Conservation (phyloP, 1,140 invertebrate species). For the Pseudomyrmex dendroicus region DNA sequence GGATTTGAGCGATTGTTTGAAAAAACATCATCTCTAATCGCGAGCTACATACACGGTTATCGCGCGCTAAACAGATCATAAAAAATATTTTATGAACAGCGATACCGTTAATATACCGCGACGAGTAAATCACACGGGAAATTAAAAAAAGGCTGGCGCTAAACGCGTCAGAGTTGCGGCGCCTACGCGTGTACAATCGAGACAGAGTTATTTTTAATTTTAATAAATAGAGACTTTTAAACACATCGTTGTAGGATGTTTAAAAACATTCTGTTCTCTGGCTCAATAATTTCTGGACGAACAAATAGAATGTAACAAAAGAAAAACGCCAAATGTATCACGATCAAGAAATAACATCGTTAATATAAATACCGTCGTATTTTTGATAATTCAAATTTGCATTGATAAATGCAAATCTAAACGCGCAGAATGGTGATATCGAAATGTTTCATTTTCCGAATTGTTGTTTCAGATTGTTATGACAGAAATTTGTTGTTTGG, state of each 20-base stretch:
- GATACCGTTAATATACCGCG: neutral
- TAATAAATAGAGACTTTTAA: too few species aligned
- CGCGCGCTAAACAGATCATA: neutral
- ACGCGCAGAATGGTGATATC: too few species aligned
- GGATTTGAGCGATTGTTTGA: constrained; percentile 7
- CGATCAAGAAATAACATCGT: too few species aligned
- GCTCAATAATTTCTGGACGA: too few species aligned
- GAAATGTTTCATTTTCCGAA: neutral
- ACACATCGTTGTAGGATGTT: neutral
- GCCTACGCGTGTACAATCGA: too few species aligned
- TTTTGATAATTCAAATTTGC: too few species aligned
- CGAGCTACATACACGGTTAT: neutral
- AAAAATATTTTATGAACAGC: constrained; percentile 14
- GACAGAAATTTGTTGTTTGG: neutral
- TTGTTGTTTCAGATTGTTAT: constrained; percentile 14
- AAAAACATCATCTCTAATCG: constrained; percentile 16
- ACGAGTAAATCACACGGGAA: neutral
- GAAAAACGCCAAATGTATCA: too few species aligned
- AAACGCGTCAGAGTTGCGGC: too few species aligned
- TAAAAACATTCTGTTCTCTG: neutral
- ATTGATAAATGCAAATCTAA: too few species aligned
- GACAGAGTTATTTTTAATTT: too few species aligned
- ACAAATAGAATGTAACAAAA: too few species aligned
- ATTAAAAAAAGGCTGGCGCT: neutral
- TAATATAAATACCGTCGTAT: too few species aligned